Base-by-base conservation (phyloP, 2,797 vertebrate species). In the Setipinna tenuifilis region DNA sequence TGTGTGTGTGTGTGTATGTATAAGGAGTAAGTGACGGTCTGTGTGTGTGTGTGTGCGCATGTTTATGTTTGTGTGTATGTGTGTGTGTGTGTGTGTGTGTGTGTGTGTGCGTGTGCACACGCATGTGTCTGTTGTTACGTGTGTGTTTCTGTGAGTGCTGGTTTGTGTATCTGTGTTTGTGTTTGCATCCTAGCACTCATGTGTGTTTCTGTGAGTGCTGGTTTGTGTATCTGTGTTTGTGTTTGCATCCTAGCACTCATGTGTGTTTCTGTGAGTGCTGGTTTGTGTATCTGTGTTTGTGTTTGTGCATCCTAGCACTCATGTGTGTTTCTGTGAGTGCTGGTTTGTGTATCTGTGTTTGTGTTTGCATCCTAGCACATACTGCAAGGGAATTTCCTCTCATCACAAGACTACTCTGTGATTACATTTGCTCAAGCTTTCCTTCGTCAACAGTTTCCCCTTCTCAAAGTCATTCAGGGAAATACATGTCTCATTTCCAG, bases 341-440 rank as follows among this genome's bases (percentile, higher is more conserved):
- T 3, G 0, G 50, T 14, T 3, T 54, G 50, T 54, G 50, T 54
- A 54, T 54, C 50, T 54, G 50, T 54, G 7, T 54, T 41, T 65
- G 25, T 65, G 62, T 65, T 25, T 65, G 9, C 23, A 11, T 61
- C 19, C 7, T 61, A 6, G n/a, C 19, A 61, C 59, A n/a, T 10
- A 25, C 17, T 12, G 10, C 7, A 2, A 28, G 23, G 65, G 65
- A 35, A 71, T 31, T 71, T 71, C 68, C 28, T 75, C 12, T 16
- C 68, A 17, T 41, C 68, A 75, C 68, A 75, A 75, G 68, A 75
- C 28, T 19, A 16, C 14, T 6, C 28, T 31, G 11, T 35, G 68
- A 75, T 75, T 75, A 12, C 68, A 75, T 75, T 75, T 75, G 68
- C 68, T 75, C 14, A 16, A 14, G 65, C 65, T 71, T 28, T 9